A percentile compares a stretch with the other conserved stretches of the same genome.
These are phyloP conservation scores for Octodon degus DNA, from an alignment of 2,113 vertebrate genomes.

Conservation along the genomic window DNA sequence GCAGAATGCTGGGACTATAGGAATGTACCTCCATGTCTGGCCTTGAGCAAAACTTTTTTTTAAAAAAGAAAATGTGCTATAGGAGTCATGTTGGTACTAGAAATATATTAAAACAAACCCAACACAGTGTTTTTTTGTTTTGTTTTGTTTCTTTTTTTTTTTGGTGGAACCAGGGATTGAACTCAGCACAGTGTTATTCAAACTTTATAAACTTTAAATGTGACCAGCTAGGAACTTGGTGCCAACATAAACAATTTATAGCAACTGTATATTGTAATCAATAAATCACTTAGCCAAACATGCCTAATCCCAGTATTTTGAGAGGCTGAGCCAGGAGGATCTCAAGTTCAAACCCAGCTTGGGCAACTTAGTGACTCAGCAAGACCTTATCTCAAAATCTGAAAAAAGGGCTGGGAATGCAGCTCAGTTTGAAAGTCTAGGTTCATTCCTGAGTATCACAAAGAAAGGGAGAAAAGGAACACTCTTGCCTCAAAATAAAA, in stretches of 20 bases:
- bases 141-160: no score
- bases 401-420: background rate
- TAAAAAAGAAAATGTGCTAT: slow-evolving; percentile 15
- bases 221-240: slow-evolving; percentile 56
- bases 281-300: background rate
- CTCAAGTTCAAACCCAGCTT: background rate
- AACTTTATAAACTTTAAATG: slow-evolving; percentile 66
- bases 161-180: no score
- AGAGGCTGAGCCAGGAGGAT: background rate
- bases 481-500: background rate
- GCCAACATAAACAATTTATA: slow-evolving; percentile 62
- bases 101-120: slow-evolving; percentile 66
- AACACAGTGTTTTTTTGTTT: background rate
- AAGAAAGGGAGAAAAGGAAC: background rate
- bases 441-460: background rate
- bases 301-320: background rate
- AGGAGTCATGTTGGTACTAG: slow-evolving; percentile 38
- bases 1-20: background rate
- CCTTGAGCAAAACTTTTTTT: background rate
- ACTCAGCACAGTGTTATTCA: slow-evolving; percentile 14
- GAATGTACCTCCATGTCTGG: background rate
- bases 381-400: background rate
- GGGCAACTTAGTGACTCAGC: background rate
- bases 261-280: slow-evolving; percentile 41
- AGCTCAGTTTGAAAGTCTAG: background rate